Conservation (phyloP, 2,888 invertebrate genomes). For the Catocala sponsa region DNA sequence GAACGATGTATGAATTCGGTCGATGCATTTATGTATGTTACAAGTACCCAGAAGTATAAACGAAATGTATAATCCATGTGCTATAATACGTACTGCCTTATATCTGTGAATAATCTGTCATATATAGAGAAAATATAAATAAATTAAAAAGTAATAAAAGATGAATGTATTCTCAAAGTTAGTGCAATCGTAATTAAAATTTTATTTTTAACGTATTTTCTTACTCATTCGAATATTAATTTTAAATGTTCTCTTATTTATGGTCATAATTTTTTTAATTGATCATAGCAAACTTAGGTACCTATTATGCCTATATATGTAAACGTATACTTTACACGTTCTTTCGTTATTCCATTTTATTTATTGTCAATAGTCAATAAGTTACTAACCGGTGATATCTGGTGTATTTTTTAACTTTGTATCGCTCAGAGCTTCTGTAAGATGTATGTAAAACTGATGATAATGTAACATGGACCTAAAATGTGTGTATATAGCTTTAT, state of each 20-base stretch:
- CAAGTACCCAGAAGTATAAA: slow-evolving; percentile 27
- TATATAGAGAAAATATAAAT: slow-evolving; percentile 30
- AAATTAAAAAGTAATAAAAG: slow-evolving; percentile 15
- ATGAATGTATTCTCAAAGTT: slow-evolving; percentile 13
- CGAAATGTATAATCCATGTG: slow-evolving; percentile 38
- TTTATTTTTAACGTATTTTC: slow-evolving; percentile 1
- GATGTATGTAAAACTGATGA: slow-evolving; percentile 44
- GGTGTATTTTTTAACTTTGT: slow-evolving; percentile 48
- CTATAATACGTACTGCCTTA: slow-evolving; percentile 50
- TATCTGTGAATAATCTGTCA: slow-evolving; percentile 38
- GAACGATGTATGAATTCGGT: slow-evolving; percentile 4
- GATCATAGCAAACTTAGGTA: neutral
- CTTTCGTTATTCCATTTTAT: slow-evolving; percentile 44
- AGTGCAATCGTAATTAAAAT: slow-evolving; percentile 18
- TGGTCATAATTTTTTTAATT: slow-evolving; percentile 10
- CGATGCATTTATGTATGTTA: slow-evolving; percentile 17
- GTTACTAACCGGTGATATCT: slow-evolving; percentile 39
- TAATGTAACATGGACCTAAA: slow-evolving; percentile 81
- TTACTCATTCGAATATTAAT: slow-evolving; percentile 6
- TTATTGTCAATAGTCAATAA: slow-evolving; percentile 43
- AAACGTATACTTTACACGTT: slow-evolving; percentile 26
- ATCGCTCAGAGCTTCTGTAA: slow-evolving; percentile 49
- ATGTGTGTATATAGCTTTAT: slow-evolving; percentile 81
- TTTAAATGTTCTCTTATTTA: neutral
- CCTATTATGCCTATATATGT: slow-evolving; percentile 14